A percentile compares a stretch with the other conserved stretches of the same genome.
phyloP scores from a whole-genome alignment of 2,113 vertebrate species.

The Aplodontia rufa region DNA sequence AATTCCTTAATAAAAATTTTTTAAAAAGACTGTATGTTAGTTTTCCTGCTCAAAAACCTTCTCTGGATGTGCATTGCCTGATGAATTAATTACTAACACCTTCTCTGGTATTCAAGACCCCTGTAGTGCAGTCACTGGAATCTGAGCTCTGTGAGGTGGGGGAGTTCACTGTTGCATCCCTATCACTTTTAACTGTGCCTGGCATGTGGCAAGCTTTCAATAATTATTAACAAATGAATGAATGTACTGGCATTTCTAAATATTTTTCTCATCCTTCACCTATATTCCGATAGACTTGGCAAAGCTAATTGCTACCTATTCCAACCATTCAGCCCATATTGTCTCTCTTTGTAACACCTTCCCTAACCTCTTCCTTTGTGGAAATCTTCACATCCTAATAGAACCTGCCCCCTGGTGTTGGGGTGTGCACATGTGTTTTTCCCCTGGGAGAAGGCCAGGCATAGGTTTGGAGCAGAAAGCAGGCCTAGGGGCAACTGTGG shows the following conservation, averaged over 20 bases:
- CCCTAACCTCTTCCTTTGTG: background rate
- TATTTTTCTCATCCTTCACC: background rate
- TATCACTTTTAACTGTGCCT: background rate
- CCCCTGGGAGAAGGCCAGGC: background rate
- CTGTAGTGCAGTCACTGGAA: background rate
- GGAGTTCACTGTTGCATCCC: background rate
- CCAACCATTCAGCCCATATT: no score
- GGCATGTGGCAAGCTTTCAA: background rate
- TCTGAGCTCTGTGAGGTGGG: background rate
- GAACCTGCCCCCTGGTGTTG: background rate
- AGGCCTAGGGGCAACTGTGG: background rate
- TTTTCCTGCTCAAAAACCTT: constrained; percentile 20
- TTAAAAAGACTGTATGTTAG: no score
- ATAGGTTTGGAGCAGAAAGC: background rate
- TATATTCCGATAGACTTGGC: background rate
- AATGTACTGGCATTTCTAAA: background rate
- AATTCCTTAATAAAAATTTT: no score
- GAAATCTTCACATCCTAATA: background rate
- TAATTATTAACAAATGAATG: background rate
- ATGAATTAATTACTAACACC: background rate
- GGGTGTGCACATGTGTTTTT: rapidly evolving
- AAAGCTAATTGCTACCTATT: background rate
- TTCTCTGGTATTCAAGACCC: background rate
- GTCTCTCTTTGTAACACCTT: background rate
- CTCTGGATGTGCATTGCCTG: background rate